A percentile compares a stretch with the other conserved stretches of the same genome.
Conservation (phyloP, 2,113 vertebrate genomes). For the Gracilinanus agilis region DNA sequence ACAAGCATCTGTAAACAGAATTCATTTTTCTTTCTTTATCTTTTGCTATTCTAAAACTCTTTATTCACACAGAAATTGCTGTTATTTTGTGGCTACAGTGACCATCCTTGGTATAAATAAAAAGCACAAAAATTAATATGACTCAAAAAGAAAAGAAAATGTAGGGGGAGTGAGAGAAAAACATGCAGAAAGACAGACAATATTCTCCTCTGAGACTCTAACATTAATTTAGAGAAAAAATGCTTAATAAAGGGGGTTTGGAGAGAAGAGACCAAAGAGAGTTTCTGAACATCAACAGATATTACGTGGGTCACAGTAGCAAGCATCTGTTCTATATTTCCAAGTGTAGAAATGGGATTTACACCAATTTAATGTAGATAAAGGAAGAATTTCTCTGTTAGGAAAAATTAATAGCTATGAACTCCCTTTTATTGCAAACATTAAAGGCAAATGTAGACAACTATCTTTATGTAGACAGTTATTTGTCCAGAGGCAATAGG, state of each 20-base stretch:
- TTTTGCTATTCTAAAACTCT: neutral
- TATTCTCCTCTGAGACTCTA: neutral
- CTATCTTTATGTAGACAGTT: neutral
- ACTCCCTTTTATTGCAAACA: neutral
- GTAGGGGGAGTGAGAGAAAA: neutral
- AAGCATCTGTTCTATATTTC: neutral
- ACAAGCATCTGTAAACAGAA: slow-evolving; percentile 3
- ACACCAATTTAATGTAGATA: neutral
- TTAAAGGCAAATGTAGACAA: neutral
- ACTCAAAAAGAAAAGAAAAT: slow-evolving; percentile 11
- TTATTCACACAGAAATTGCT: neutral
- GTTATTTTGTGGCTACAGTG: slow-evolving; percentile 3
- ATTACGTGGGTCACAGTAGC: neutral
- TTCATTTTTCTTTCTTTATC: slow-evolving; percentile 18
- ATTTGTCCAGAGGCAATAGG: neutral
- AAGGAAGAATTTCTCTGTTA: neutral
- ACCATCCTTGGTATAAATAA: neutral
- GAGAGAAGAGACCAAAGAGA: slow-evolving; percentile 13
- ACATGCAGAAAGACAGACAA: neutral
- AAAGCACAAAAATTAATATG: neutral
- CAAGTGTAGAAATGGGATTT: neutral
- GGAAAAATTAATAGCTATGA: neutral
- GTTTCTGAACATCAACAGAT: slow-evolving; percentile 10
- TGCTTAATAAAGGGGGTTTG: neutral
- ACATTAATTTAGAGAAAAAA: slow-evolving; percentile 19